phyloP scores from a whole-genome alignment of 2,113 vertebrate genomes.

The Riparia riparia region DNA sequence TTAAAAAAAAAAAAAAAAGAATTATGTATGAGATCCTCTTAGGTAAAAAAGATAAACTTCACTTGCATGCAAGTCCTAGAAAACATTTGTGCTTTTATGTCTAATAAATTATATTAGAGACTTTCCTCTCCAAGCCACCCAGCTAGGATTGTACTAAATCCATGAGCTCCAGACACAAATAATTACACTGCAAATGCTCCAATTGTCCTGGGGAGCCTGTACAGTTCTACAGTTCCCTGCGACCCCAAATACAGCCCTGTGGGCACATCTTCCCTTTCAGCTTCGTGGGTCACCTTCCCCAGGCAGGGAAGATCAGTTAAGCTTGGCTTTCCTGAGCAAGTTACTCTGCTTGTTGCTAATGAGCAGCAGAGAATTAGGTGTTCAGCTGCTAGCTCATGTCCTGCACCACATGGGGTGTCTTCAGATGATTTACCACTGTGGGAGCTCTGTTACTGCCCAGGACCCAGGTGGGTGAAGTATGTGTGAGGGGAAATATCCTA shows the following conservation, averaged over 20 bases:
- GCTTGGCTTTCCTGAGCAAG: neutral
- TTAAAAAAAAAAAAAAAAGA: neutral
- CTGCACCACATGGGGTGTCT: neutral
- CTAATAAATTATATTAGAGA: neutral
- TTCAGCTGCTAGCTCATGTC: neutral
- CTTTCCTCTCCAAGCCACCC: neutral
- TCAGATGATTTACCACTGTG: neutral
- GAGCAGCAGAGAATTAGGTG: neutral
- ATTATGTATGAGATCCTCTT: neutral
- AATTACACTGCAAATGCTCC: neutral
- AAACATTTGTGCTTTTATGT: neutral
- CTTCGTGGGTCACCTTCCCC: neutral
- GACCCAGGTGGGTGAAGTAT: neutral
- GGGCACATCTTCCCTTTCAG: neutral
- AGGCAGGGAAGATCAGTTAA: neutral
- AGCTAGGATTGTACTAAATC: neutral
- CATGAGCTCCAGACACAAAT: neutral
- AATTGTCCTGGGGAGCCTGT: neutral
- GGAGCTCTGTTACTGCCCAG: neutral
- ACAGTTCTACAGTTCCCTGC: neutral
- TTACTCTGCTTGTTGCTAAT: neutral
- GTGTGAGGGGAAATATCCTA: neutral
- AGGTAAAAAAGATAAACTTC: conserved; percentile 4
- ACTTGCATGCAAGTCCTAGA: neutral
- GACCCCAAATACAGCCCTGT: neutral